phyloP scores from a whole-genome alignment of 2,113 vertebrate species.

The Collichthys lucidus region DNA sequence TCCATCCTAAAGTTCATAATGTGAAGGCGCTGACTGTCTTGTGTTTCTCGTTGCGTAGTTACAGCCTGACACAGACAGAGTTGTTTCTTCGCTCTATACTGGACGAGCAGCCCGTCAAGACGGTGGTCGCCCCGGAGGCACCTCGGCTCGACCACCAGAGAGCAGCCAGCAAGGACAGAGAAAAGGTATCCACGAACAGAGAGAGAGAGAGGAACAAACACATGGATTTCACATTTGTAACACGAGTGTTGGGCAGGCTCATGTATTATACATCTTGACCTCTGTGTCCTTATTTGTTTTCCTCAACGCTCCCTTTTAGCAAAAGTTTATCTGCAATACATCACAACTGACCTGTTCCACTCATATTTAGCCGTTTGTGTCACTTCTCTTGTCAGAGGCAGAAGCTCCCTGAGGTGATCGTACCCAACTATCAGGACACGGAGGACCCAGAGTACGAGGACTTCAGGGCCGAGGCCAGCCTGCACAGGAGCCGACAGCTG shows the following conservation, averaged over 20 bases:
- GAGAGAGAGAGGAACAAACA: background rate
- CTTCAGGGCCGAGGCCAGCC: constrained; percentile 92
- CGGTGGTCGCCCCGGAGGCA: constrained; percentile 89
- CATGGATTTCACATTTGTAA: background rate
- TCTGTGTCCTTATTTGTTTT: background rate
- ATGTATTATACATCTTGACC: background rate
- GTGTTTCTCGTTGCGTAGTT: constrained; percentile 79
- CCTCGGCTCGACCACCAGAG: constrained; percentile 80
- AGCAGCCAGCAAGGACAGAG: constrained; percentile 79
- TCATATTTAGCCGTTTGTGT: background rate
- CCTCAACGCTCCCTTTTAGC: background rate
- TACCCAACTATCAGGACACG: constrained; percentile 87
- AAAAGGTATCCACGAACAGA: constrained; percentile 65
- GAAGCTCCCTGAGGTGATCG: constrained; percentile 21
- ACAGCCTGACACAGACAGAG: constrained; percentile 91
- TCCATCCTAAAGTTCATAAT: no score
- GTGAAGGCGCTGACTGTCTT: no score
- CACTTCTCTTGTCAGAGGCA: constrained; percentile 44
- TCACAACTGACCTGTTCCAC: background rate
- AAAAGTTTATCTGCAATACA: background rate
- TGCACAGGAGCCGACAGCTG: constrained; percentile 89
- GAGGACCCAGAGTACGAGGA: constrained; percentile 93
- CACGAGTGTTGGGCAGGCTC: background rate
- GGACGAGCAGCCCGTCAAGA: constrained; percentile 92
- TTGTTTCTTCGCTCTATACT: constrained; percentile 91